Conservation (phyloP, 1,140 invertebrate genomes). For the Tetramorium alpestre region DNA sequence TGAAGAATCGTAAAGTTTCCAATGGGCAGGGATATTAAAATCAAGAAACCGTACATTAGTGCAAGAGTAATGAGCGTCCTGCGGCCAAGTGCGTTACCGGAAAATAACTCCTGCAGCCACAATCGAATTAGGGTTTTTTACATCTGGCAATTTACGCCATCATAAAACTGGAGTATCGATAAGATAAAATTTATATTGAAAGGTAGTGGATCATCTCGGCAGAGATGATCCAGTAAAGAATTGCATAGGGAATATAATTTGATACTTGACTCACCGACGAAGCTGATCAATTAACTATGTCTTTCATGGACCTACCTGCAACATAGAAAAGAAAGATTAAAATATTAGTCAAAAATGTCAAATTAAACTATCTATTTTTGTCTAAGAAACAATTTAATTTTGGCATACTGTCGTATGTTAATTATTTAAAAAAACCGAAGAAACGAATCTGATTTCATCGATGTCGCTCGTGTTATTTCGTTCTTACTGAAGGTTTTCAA, state of each 20-base stretch:
- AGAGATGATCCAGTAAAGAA: background rate
- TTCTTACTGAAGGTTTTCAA: background rate
- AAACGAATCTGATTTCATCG: background rate
- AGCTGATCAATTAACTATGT: background rate
- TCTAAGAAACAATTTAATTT: background rate
- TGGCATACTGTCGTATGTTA: background rate
- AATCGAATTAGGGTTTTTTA: conserved; percentile 31
- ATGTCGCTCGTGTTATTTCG: conserved; percentile 6
- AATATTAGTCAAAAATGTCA: background rate
- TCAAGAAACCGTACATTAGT: conserved; percentile 75
- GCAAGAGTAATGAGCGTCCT: conserved; percentile 70
- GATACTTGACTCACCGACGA: background rate
- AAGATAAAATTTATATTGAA: background rate
- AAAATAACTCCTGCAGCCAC: conserved; percentile 35
- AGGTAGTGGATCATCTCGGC: too few species aligned
- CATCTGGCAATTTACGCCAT: conserved; percentile 1
- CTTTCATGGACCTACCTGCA: background rate
- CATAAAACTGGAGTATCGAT: background rate
- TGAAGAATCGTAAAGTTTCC: conserved; percentile 77
- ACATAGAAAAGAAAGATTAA: background rate
- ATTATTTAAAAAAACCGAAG: background rate
- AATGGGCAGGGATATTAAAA: conserved; percentile 76
- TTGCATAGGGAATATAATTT: background rate
- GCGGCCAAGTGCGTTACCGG: conserved; percentile 47
- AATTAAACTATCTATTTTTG: background rate